phyloP scores from a whole-genome alignment of 2,888 invertebrate species.

The Hololepta plana region DNA sequence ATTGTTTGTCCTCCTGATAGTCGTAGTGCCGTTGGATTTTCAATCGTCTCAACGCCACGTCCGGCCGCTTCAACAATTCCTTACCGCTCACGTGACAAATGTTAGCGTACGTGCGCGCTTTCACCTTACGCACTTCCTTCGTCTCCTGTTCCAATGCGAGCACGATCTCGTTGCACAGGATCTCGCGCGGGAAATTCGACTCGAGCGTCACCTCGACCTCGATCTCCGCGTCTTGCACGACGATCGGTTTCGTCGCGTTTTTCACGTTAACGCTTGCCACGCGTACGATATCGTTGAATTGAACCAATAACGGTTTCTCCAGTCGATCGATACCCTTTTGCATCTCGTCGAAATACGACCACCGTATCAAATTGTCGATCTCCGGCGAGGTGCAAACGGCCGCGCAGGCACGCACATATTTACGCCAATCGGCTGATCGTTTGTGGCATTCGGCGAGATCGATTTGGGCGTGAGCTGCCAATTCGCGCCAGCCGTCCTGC shows the following conservation, averaged over 20 bases:
- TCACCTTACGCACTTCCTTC: conserved; percentile 19
- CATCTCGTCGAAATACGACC: conserved; percentile 65
- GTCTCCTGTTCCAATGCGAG: too few species aligned
- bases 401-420: conserved; percentile 42
- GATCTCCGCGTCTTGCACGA: conserved; percentile 39
- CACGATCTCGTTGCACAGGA: too few species aligned
- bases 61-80: conserved; percentile 41
- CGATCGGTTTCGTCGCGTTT: conserved; percentile 17
- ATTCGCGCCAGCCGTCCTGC: conserved; percentile 71
- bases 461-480: conserved; percentile 67
- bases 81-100: conserved; percentile 16
- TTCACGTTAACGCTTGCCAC: conserved; percentile 19
- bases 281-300: too few species aligned
- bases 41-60: conserved; percentile 38
- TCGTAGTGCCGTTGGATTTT: conserved; percentile 53
- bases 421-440: conserved; percentile 57
- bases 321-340: conserved; percentile 30
- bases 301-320: conserved; percentile 21
- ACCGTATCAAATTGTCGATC: conserved; percentile 43
- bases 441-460: conserved; percentile 74
- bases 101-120: background rate
- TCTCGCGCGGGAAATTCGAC: conserved; percentile 44
- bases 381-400: conserved; percentile 60
- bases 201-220: conserved; percentile 36
- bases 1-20: conserved; percentile 64